Evolutionary conservation across 23 tunicate species (phyloP).

Genomic region (Oikopleura dioica): DNA sequence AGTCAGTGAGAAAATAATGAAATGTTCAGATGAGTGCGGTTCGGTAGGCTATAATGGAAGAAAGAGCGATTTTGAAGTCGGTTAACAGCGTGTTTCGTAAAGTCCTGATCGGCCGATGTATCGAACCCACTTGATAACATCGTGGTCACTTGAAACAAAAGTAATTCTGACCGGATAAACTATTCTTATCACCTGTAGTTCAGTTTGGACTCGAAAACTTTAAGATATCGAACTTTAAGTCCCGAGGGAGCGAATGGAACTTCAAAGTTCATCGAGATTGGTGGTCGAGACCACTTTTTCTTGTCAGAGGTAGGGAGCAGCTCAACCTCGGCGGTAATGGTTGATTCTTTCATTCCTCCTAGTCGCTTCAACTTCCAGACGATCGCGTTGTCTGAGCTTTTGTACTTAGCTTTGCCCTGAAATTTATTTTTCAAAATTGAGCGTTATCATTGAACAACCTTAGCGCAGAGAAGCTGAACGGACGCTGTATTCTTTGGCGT

Average conservation of each 20-base stretch:
- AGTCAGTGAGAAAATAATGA: background rate
- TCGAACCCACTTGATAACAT: slow-evolving; percentile 93
- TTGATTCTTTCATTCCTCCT: slow-evolving; percentile 94
- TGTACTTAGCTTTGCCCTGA: slow-evolving; percentile 76
- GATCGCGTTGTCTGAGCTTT: slow-evolving; percentile 79
- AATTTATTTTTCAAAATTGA: background rate
- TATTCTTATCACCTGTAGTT: slow-evolving; percentile 28
- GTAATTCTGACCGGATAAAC: background rate
- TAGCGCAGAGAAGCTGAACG: slow-evolving; percentile 81
- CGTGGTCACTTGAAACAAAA: slow-evolving; percentile 34
- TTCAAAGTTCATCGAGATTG: slow-evolving; percentile 95
- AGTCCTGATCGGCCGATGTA: slow-evolving; percentile 82
- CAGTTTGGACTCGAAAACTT: slow-evolving; percentile 85
- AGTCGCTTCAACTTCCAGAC: slow-evolving; percentile 99
- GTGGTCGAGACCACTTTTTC: slow-evolving; percentile 97
- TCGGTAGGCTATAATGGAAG: background rate
- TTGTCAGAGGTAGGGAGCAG: slow-evolving; percentile 76
- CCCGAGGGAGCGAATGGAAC: slow-evolving; percentile 99
- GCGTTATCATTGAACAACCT: background rate
- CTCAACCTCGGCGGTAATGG: slow-evolving; percentile 80
- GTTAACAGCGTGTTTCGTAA: slow-evolving; percentile 72
- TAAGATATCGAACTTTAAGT: slow-evolving; percentile 80
- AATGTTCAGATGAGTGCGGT: background rate
- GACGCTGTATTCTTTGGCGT: slow-evolving; percentile 87
- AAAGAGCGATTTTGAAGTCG: background rate